These are phyloP conservation scores for Macroramphosus scolopax DNA, from an alignment of 2,797 vertebrate species.

Conservation along the genomic window DNA sequence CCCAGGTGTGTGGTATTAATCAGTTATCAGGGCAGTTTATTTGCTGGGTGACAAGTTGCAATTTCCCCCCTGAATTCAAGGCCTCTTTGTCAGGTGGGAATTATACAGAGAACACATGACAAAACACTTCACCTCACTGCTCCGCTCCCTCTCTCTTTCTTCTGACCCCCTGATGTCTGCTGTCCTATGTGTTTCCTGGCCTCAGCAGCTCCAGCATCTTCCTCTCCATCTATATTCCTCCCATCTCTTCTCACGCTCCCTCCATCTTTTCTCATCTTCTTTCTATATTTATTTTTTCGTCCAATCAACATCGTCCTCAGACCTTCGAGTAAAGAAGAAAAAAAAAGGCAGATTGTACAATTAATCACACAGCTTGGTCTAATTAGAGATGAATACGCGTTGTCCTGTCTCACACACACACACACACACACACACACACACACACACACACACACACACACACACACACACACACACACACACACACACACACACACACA, in stretches of 20 bases:
- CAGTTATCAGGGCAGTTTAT: slow-evolving; percentile 97
- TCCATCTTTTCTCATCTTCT: slow-evolving; percentile 30
- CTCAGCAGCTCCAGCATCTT: slow-evolving; percentile 55
- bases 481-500: slow-evolving; percentile 5
- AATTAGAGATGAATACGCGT: slow-evolving; percentile 99
- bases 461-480: slow-evolving; percentile 1
- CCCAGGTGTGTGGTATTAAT: slow-evolving; percentile 99
- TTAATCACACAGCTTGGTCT: slow-evolving; percentile 99
- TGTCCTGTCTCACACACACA: slow-evolving; percentile 88
- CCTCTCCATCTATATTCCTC: slow-evolving; percentile 41
- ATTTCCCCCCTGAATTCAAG: slow-evolving; percentile 95
- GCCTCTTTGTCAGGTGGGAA: slow-evolving; percentile 98
- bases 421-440: slow-evolving; percentile 15
- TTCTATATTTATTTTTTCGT: slow-evolving; percentile 92
- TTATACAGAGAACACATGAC: slow-evolving; percentile 95
- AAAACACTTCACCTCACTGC: slow-evolving; percentile 94
- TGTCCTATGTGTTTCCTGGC: slow-evolving; percentile 1
- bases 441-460: slow-evolving; percentile 14
- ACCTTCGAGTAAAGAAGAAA: slow-evolving; percentile 78
- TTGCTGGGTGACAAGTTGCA: slow-evolving; percentile 99
- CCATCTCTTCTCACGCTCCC: slow-evolving; percentile 1
- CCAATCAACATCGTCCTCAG: slow-evolving; percentile 50
- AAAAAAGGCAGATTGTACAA: slow-evolving; percentile 99
- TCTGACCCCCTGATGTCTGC: slow-evolving; percentile 4
- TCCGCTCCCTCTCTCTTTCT: slow-evolving; percentile 70